Percentiles rank a stretch among this genome's conserved stretches.
Evolutionary conservation across 2,113 vertebrate species (phyloP).

Genomic region (Eolophus roseicapilla): DNA sequence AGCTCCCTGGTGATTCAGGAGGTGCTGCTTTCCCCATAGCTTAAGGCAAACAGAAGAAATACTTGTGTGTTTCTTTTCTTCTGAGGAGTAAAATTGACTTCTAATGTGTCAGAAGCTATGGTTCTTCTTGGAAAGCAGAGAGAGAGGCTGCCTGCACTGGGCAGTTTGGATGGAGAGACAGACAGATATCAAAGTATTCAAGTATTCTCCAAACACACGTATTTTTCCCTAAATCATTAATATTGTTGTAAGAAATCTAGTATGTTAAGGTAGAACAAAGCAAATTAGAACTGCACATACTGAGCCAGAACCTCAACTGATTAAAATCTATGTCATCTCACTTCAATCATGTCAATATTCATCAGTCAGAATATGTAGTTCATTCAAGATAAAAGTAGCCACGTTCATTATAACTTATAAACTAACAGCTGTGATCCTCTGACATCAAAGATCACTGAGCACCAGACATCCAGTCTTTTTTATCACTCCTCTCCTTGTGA

Average conservation of each 20-base stretch:
- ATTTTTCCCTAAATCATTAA: not conserved
- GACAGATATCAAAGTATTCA: not conserved
- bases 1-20: not conserved
- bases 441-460: not conserved
- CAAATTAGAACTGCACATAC: not conserved
- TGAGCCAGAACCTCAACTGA: not conserved
- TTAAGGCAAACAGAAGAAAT: not conserved
- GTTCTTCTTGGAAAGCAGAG: not conserved
- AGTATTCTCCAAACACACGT: not conserved
- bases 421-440: not conserved
- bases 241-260: not conserved
- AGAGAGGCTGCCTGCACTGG: fast-evolving
- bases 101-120: not conserved
- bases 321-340: not conserved
- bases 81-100: not conserved
- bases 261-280: not conserved
- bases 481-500: not conserved
- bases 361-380: not conserved
- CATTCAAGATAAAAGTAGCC: not conserved
- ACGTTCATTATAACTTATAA: not conserved
- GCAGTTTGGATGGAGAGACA: not conserved
- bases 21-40: not conserved
- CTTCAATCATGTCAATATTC: not conserved
- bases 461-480: not conserved
- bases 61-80: fast-evolving